Conservation (phyloP, 2,888 invertebrate species). For the Gastracanthus pulcherrimus region DNA sequence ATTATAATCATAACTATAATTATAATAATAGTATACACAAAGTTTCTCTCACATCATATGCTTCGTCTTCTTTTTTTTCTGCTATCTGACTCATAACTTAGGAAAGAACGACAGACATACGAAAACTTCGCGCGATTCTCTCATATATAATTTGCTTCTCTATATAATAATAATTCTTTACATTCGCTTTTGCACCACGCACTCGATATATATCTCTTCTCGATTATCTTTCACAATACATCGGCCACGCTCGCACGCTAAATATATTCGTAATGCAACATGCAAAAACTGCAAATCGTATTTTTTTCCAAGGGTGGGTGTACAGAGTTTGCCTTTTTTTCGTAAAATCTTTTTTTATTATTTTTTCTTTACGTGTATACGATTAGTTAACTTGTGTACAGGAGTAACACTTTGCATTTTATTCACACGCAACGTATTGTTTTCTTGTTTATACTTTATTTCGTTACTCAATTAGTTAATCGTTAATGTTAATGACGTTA, state of each 20-base stretch:
- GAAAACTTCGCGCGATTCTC: conserved; percentile 22
- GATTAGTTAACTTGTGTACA: conserved; percentile 42
- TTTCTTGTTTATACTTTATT: no score
- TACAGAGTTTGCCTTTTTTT: conserved; percentile 12
- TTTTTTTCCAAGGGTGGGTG: conserved; percentile 5
- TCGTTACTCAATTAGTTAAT: conserved; percentile 36
- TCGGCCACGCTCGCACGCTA: not conserved
- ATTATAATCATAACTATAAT: conserved; percentile 58
- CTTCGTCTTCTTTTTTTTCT: conserved; percentile 47
- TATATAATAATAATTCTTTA: conserved; percentile 25
- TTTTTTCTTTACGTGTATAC: conserved; percentile 46
- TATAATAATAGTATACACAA: conserved; percentile 68
- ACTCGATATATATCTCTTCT: conserved; percentile 2
- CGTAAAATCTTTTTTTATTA: conserved; percentile 25
- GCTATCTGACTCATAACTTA: conserved; percentile 65
- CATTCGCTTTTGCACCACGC: no score
- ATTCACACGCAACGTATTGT: conserved; percentile 20
- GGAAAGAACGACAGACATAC: conserved; percentile 65
- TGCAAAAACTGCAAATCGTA: conserved; percentile 48
- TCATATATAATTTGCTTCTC: conserved; percentile 9
- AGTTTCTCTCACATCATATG: conserved; percentile 58
- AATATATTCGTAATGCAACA: conserved; percentile 27
- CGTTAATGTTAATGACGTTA: conserved; percentile 52
- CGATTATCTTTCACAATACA: not conserved
- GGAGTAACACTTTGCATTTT: conserved; percentile 24